Evolutionary conservation across 2,888 invertebrate genomes (phyloP), one percentile per base, ranked within the genome.

Genomic region (Erebia palarica): DNA sequence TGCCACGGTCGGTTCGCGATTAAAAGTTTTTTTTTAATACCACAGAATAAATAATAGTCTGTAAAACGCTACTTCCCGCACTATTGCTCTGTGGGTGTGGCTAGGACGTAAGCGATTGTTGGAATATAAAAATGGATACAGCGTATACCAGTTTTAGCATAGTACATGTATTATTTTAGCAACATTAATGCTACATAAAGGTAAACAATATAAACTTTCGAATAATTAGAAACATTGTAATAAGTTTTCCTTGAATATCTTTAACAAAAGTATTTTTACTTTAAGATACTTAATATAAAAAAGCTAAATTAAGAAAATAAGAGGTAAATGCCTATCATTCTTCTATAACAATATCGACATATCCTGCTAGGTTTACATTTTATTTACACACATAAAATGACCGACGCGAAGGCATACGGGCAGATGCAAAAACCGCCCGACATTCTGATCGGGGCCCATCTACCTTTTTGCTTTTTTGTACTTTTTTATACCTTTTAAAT

Each of bases 1-100:
- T 87, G 90, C 86, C 90, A 87, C 81, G 89, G 90, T 77, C 87
- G 80, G 78, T 78, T 77, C 77, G 73, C 76, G 72, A 80, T 81
- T 84, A 81, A 85, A 84, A 83, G 81, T 82, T 81, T 81, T 82
- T 83, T 79, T 84, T 81, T 49, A 51, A n/a, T 53, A 53, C 18
- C 63, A 61, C 61, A 61, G 61, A 61, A 61, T 61, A 44, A 61
- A 61, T 61, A 61, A 61, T 47, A 61, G 60, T 77, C 51, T 61
- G 79, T 83, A 82, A 81, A 80, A 79, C 77, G 78, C 79, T 78
- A 82, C 82, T 84, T 84, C 82, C 83, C 78, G 79, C 77, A 75
- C 79, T 82, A 84, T 81, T 82, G 81, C 80, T 75, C 74, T 74
- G 82, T 83, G 81, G 82, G 84, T 78, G 83, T 80, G 78, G 79